phyloP scores from a whole-genome alignment of 2,888 invertebrate species.

The Phlogophora meticulosa region DNA sequence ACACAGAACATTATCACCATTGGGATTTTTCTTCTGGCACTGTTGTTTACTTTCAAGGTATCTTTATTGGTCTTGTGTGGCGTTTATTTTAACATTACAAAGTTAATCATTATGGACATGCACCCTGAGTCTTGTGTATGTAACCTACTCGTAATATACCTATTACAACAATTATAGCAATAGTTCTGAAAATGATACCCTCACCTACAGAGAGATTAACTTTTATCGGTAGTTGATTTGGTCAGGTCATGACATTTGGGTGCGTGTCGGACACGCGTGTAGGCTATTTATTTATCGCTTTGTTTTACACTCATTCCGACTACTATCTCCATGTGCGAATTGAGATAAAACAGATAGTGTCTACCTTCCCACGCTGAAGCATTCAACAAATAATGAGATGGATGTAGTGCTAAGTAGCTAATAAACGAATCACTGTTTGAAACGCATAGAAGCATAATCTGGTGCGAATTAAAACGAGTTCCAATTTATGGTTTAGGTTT shows the following conservation, averaged over 20 bases:
- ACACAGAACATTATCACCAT: neutral
- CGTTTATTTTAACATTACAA: neutral
- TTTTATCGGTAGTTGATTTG: conserved; percentile 6
- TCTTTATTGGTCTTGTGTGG: neutral
- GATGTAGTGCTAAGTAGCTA: conserved; percentile 9
- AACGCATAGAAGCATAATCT: neutral
- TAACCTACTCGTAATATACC: neutral
- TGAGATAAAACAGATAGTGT: conserved; percentile 48
- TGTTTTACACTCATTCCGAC: conserved; percentile 31
- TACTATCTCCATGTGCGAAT: conserved; percentile 22
- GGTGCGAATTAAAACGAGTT: neutral
- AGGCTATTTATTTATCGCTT: conserved; percentile 11
- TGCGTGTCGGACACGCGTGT: neutral
- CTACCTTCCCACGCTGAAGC: conserved; percentile 41
- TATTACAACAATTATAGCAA: neutral
- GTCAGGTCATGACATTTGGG: conserved; percentile 22
- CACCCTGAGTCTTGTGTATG: neutral
- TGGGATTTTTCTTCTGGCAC: neutral
- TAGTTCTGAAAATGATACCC: conserved; percentile 19
- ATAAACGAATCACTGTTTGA: conserved; percentile 24
- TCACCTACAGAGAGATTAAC: conserved; percentile 1
- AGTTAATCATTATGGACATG: neutral
- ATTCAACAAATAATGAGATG: conserved; percentile 1
- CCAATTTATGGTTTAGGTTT: neutral
- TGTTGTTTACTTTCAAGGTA: neutral